Evolutionary conservation across 2,888 invertebrate species (phyloP).

Genomic region (Imbricaverruca yamaguchii): DNA sequence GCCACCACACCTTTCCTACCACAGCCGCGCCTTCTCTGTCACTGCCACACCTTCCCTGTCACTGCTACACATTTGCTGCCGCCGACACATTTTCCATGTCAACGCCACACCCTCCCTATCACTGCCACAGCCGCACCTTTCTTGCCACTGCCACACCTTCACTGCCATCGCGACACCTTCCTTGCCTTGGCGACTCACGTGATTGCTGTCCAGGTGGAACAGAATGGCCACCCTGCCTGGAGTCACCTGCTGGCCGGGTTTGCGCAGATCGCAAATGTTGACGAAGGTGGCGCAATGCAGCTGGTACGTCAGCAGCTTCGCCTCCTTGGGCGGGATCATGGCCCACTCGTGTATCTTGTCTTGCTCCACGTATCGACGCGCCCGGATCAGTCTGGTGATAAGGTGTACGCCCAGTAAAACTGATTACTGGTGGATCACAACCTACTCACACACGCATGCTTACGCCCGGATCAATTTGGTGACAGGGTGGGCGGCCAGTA

Average conservation of each 20-base stretch:
- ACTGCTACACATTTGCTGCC: too few relatives aligned
- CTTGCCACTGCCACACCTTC: too few relatives aligned
- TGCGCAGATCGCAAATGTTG: constrained; percentile 63
- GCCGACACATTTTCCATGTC: too few relatives aligned
- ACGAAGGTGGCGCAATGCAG: constrained; percentile 69
- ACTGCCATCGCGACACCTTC: too few relatives aligned
- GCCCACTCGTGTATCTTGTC: constrained; percentile 84
- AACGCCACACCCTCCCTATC: too few relatives aligned
- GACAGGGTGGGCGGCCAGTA: neutral
- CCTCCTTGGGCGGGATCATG: constrained; percentile 90
- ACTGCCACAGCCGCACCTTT: too few relatives aligned
- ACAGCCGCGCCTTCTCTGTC: too few relatives aligned
- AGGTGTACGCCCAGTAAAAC: neutral
- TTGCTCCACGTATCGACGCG: constrained; percentile 77
- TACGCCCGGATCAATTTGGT: neutral
- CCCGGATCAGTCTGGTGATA: constrained; percentile 60
- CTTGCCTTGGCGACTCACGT: neutral
- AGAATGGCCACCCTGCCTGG: neutral
- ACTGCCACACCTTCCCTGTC: too few relatives aligned
- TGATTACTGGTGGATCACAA: neutral
- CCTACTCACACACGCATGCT: neutral
- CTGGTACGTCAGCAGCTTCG: constrained; percentile 77
- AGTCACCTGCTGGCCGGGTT: constrained; percentile 38
- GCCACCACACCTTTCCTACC: too few relatives aligned
- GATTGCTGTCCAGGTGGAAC: constrained; percentile 7